Evolutionary conservation across 1,140 invertebrate species (phyloP).

Genomic region (Scaptomyza pallida): DNA sequence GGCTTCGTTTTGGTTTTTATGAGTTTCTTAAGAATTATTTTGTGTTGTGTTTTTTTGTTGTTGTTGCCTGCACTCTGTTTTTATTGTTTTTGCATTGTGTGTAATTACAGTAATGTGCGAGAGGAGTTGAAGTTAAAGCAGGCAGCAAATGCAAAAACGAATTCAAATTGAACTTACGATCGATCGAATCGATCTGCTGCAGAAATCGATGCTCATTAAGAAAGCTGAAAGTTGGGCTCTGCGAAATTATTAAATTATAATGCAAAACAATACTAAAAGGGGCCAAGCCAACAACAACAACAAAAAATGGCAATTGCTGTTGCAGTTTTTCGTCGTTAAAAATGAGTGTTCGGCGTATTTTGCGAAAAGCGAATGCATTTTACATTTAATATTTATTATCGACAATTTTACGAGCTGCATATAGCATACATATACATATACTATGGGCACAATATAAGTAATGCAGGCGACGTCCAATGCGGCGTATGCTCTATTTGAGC

Average conservation of each 20-base stretch:
- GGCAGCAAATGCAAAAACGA: constrained; percentile 10
- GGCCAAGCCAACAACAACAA: neutral
- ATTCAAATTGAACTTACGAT: constrained; percentile 65
- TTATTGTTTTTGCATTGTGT: constrained; percentile 48
- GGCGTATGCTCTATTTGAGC: constrained; percentile 76
- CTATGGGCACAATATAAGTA: constrained; percentile 36
- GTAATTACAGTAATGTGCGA: constrained; percentile 78
- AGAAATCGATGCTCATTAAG: constrained; percentile 72
- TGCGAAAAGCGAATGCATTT: constrained; percentile 38
- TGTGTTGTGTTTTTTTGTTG: constrained; percentile 34
- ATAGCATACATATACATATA: constrained; percentile 1
- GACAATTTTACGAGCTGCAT: constrained; percentile 56
- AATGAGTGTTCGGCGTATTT: constrained; percentile 1
- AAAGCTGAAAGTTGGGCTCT: constrained; percentile 42
- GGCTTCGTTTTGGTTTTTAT: constrained; percentile 76
- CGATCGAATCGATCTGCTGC: constrained; percentile 16
- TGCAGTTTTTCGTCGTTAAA: constrained; percentile 13
- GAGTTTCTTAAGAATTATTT: constrained; percentile 78
- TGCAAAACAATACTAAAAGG: constrained; percentile 15
- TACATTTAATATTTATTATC: constrained; percentile 80
- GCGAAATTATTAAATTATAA: constrained; percentile 55
- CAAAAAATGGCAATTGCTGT: constrained; percentile 16
- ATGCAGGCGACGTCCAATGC: constrained; percentile 52
- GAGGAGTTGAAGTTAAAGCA: constrained; percentile 6
- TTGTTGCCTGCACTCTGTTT: neutral